phyloP scores from a whole-genome alignment of 2,888 invertebrate species.

The Agriopis leucophaearia region DNA sequence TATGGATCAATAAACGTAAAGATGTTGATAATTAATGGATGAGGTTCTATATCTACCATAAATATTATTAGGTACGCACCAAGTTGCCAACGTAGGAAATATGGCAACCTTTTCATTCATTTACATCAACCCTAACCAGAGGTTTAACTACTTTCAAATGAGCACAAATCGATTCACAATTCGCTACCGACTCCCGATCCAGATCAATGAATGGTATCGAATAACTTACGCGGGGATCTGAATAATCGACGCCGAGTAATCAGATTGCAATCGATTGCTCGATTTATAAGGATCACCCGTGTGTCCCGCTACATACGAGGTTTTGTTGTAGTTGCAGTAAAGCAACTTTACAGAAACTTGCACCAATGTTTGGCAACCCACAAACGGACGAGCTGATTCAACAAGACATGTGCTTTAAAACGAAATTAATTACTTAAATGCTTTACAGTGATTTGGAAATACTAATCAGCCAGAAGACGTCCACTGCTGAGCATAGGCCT shows the following conservation, averaged over 20 bases:
- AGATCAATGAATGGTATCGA: constrained; percentile 82
- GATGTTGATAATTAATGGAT: too few species aligned
- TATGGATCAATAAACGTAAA: too few species aligned
- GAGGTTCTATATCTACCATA: too few species aligned
- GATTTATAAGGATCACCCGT: constrained; percentile 80
- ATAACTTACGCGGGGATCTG: constrained; percentile 81
- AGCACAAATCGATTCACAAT: constrained; percentile 71
- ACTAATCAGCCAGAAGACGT: too few species aligned
- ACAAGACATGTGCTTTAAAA: too few species aligned
- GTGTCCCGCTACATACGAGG: constrained; percentile 65
- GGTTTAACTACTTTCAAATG: constrained; percentile 61
- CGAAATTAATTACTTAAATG: too few species aligned
- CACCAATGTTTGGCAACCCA: background rate
- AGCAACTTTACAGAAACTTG: constrained; percentile 13
- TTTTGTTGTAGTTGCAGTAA: constrained; percentile 15
- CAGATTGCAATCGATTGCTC: constrained; percentile 78
- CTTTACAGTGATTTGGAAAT: too few species aligned
- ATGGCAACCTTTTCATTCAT: too few species aligned
- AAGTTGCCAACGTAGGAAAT: too few species aligned
- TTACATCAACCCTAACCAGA: constrained; percentile 10
- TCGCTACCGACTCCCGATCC: constrained; percentile 71
- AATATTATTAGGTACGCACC: too few species aligned
- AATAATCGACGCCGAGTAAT: constrained; percentile 84
- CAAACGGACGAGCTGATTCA: background rate
- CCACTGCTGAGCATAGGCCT: too few species aligned